Conservation (phyloP, 2,113 vertebrate species). For the Zosterops japonicus region DNA sequence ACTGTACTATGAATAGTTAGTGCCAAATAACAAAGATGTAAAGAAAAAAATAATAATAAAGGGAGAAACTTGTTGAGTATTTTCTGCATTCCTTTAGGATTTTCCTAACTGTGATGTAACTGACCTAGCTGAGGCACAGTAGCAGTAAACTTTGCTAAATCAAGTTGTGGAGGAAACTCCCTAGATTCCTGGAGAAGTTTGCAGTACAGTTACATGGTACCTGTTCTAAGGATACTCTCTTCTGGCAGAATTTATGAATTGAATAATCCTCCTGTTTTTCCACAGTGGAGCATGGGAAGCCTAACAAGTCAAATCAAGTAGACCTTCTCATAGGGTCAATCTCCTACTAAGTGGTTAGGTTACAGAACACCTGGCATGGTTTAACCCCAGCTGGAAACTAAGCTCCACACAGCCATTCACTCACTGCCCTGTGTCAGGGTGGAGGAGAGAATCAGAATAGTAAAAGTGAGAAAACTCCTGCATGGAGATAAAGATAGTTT, state of each 20-base stretch:
- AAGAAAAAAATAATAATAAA: neutral
- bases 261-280: neutral
- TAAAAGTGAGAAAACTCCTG: neutral
- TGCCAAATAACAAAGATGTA: neutral
- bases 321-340: neutral
- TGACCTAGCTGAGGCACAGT: neutral
- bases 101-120: neutral
- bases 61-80: neutral
- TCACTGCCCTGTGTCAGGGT: accelerated
- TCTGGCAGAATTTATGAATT: neutral
- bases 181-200: neutral
- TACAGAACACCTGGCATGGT: neutral
- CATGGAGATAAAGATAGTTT: neutral
- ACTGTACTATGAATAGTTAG: neutral
- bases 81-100: neutral
- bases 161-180: neutral
- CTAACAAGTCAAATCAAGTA: neutral
- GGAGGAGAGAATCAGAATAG: neutral
- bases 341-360: neutral
- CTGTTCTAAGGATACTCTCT: neutral
- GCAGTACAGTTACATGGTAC: neutral
- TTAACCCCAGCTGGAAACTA: neutral
- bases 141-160: neutral
- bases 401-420: accelerated
- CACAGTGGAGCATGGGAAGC: neutral